These are phyloP conservation scores for Armadillidium nasatum DNA, from an alignment of 1,140 invertebrate species.

Conservation along the genomic window DNA sequence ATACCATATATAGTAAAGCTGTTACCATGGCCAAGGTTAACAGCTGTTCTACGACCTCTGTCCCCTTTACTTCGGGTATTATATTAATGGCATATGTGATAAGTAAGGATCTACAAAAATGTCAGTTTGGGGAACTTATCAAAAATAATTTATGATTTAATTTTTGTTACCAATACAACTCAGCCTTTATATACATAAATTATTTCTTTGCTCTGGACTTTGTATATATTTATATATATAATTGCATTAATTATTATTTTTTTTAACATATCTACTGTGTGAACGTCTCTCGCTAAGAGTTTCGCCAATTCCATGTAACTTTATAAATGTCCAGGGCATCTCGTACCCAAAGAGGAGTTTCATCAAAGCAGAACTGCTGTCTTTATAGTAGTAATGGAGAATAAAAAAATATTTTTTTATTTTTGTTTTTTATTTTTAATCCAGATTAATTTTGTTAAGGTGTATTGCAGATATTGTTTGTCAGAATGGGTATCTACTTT, in stretches of 20 bases:
- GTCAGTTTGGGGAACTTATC: neutral
- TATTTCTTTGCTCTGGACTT: conserved; percentile 3
- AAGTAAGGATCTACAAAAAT: neutral
- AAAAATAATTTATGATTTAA: neutral
- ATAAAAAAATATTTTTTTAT: conserved; percentile 1
- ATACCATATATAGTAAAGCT: no score
- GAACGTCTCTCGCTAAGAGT: neutral
- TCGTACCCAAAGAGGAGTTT: neutral
- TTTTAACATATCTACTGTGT: neutral
- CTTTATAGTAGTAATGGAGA: neutral
- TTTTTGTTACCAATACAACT: neutral
- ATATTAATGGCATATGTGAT: neutral
- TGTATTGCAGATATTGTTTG: no score
- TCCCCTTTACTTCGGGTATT: neutral
- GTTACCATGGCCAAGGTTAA: no score
- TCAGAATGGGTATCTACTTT: no score
- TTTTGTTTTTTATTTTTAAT: neutral
- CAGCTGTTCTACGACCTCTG: no score
- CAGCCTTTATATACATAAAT: neutral
- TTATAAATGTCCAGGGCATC: neutral
- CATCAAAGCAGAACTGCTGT: neutral
- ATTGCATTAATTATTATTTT: neutral
- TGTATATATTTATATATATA: neutral
- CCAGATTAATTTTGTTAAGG: no score
- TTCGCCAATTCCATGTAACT: neutral